phyloP scores from a whole-genome alignment of 2,113 vertebrate genomes.

The Hystrix cristata region DNA sequence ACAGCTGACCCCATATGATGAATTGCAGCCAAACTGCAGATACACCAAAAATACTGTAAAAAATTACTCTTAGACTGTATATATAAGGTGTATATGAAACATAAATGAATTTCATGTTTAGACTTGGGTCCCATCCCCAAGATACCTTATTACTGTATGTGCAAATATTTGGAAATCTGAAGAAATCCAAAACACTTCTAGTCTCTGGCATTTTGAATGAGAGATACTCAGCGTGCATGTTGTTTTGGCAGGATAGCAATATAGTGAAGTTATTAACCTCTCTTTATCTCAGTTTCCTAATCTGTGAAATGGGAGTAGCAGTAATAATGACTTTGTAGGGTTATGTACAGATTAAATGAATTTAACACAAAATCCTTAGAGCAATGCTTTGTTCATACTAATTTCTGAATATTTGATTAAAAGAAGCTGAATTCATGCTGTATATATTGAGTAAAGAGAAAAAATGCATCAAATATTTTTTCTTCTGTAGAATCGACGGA shows the following conservation, averaged over 20 bases:
- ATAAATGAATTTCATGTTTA: not conserved
- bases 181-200: not conserved
- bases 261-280: not conserved
- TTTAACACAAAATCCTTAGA: not conserved
- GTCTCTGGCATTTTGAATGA: not conserved
- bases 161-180: not conserved
- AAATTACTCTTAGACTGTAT: not conserved
- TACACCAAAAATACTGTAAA: not conserved
- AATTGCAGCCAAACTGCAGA: not conserved
- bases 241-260: conserved; percentile 2
- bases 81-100: not conserved
- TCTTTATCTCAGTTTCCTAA: conserved; percentile 17
- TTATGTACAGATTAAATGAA: not conserved
- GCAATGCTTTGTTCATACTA: not conserved
- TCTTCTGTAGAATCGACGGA: conserved; percentile 91
- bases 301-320: not conserved
- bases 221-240: not conserved
- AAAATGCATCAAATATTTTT: conserved; percentile 67
- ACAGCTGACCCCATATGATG: not conserved
- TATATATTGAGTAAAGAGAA: not conserved
- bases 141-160: not conserved
- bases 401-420: conserved; percentile 49
- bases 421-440: not conserved
- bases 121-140: not conserved
- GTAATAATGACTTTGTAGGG: not conserved